These are phyloP conservation scores for Gulo gulo DNA, from an alignment of 2,113 vertebrate species.

Conservation along the genomic window DNA sequence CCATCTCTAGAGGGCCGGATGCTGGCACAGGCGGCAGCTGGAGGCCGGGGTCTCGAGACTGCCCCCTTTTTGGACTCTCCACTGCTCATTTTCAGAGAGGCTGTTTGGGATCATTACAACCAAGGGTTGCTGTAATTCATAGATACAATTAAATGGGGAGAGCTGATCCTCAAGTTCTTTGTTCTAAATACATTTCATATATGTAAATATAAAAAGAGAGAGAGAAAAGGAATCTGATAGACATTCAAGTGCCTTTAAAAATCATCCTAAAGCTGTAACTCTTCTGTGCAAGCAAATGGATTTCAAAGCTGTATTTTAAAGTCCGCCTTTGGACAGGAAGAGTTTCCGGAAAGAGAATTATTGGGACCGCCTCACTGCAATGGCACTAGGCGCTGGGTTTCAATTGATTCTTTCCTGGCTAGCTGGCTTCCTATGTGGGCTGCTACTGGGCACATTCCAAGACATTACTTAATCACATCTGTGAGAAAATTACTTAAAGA, in stretches of 20 bases:
- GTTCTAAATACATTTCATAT: background rate
- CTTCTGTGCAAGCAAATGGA: background rate
- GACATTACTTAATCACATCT: slow-evolving; percentile 65
- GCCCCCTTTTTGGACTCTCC: background rate
- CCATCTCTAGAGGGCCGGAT: background rate
- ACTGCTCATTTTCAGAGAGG: background rate
- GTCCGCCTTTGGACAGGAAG: background rate
- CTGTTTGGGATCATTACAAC: background rate
- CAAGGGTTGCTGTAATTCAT: background rate
- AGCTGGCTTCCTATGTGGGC: slow-evolving; percentile 53
- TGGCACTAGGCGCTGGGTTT: background rate
- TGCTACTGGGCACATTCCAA: slow-evolving; percentile 59
- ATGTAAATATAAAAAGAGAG: background rate
- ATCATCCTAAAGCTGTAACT: background rate
- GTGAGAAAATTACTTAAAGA: slow-evolving; percentile 19
- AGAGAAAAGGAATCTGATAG: background rate
- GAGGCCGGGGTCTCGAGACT: too few relatives aligned
- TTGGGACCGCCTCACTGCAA: background rate
- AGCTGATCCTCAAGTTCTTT: background rate
- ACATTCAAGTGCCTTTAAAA: background rate
- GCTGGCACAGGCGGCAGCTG: background rate
- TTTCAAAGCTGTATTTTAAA: background rate
- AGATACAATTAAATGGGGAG: background rate
- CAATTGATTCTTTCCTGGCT: slow-evolving; percentile 58
- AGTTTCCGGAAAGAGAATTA: background rate